Base-by-base conservation (phyloP, 2,113 vertebrate species). In the Nannospalax galili region DNA sequence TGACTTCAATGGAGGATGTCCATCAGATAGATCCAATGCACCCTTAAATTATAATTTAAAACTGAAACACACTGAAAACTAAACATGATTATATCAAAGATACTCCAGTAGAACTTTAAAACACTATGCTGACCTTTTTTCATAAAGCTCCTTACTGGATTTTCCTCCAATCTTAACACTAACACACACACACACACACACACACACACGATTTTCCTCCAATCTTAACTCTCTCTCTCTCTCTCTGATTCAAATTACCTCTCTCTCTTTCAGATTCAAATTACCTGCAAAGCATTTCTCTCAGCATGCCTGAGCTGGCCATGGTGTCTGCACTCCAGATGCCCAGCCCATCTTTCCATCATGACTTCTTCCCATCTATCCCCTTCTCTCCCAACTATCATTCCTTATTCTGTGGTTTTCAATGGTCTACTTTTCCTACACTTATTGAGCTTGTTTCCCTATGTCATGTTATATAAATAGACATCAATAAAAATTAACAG, bases 1-100 rank as follows among this genome's bases (percentile, higher is more conserved):
- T 1, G 98, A 98, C 93, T 96, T 97, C 32, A 98, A 97, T 28
- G 97, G 92, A 52, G 96, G 94, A 75, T 93, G 97, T 1, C 72
- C 42, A 94, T 98, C 98, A 84, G 95, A 97, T 2, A 97, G 70
- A 79, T 96, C 88, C 30, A 96, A 77, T 16, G 85, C 91, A 52
- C 97, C 97, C 98, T 98, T 79, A 56, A 95, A 35, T 92, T 70
- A 85, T 8, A 72, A 42, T 72, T 79, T 56, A 74, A 85, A 92
- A 60, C 52, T 14, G 82, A 90, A 74, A 89, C 28, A 45, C 2
- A 42, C 15, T 65, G 72, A 35, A 91, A 86, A 62, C 64, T 3
- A 56, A 88, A 52, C 58, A 60, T 3, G 0, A 90, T 30, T 7
- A 77, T 3, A 81, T 42, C 15, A 37, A 79, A 7, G 3, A 37